These are phyloP conservation scores for Mastigias papua DNA, from an alignment of 30 jellyfish, hydroid and myxozoan genomes.

Conservation along the genomic window DNA sequence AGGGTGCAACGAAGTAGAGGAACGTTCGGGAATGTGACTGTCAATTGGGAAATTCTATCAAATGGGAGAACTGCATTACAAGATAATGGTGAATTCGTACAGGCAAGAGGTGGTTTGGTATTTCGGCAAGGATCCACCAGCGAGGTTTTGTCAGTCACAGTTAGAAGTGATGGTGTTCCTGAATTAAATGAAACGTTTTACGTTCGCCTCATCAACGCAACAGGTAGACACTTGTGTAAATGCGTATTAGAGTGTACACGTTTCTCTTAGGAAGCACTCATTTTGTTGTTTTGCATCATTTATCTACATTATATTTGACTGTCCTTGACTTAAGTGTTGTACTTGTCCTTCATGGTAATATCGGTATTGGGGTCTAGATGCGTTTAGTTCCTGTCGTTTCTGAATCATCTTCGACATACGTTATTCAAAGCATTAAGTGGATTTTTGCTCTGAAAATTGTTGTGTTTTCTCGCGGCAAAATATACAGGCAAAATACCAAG, in stretches of 20 bases:
- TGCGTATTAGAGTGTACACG: background rate
- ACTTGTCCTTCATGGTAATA: no score
- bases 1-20: conserved; percentile 85
- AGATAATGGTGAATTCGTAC: conserved; percentile 36
- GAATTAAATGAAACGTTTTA: conserved; percentile 84
- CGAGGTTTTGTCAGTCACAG: conserved; percentile 16
- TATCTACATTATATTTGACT: no score
- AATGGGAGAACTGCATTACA: conserved; percentile 17
- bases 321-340: no score
- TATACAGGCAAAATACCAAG: no score
- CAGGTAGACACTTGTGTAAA: conserved; percentile 57
- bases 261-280: no score
- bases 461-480: no score
- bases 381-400: no score
- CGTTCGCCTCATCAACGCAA: conserved; percentile 55
- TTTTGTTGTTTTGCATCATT: no score
- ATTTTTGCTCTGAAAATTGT: no score
- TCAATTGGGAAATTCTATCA: conserved; percentile 66
- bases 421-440: no score
- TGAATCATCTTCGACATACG: no score
- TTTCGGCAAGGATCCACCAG: conserved; percentile 63
- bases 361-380: no score
- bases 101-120: conserved; percentile 55
- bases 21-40: conserved; percentile 66
- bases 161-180: conserved; percentile 75